Evolutionary conservation across 2,113 vertebrate genomes (phyloP).

Genomic region (Cygnus atratus): DNA sequence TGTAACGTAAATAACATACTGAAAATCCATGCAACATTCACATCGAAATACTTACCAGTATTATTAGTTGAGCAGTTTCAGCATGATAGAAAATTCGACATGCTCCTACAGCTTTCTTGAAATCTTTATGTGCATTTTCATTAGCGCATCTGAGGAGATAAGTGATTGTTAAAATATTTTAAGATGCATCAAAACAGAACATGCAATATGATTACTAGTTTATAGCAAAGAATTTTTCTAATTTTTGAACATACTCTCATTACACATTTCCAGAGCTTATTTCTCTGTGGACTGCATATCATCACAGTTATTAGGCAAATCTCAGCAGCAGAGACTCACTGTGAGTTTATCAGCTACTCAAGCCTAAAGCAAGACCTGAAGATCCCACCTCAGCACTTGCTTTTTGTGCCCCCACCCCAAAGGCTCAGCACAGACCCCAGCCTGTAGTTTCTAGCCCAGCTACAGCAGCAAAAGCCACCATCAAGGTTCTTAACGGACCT

Average conservation of each 20-base stretch:
- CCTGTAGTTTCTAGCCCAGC: background rate
- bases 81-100: constrained; percentile 83
- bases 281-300: background rate
- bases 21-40: background rate
- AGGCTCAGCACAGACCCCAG: background rate
- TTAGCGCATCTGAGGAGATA: constrained; percentile 78
- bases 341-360: background rate
- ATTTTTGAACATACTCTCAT: too few relatives aligned
- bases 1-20: background rate
- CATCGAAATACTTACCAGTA: constrained; percentile 73
- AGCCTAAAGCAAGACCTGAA: background rate
- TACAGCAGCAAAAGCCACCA: background rate
- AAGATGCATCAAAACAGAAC: background rate
- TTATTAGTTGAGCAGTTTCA: constrained; percentile 82
- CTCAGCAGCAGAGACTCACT: background rate
- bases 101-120: constrained; percentile 87
- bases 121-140: constrained; percentile 86
- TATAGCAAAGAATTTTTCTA: background rate
- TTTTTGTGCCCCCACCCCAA: background rate
- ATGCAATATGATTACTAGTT: background rate
- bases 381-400: background rate
- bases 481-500: accelerated
- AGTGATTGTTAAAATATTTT: background rate
- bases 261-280: background rate
- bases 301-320: accelerated